Evolutionary conservation across 2,797 vertebrate genomes (phyloP), one percentile per base, ranked within the genome.

Genomic region (Hybognathus amarus): DNA sequence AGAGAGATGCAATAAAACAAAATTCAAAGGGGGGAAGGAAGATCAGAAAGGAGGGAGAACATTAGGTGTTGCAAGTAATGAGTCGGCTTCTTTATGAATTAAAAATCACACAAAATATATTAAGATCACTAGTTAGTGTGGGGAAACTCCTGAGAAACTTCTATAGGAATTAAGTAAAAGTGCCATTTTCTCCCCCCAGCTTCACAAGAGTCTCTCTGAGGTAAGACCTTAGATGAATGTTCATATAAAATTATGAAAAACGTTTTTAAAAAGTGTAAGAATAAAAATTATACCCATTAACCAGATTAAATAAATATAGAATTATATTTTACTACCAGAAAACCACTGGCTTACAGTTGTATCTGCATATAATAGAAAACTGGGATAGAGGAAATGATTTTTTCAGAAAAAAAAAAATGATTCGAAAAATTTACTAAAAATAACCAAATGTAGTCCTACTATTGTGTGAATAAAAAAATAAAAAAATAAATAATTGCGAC

Each of bases 11-110:
- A 87, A 66, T 83, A 87, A 87, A 80, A 85, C 5, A 87, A 86
- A 89, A 91, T 90, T 82, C 86, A 89, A 79, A 83, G 45, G 61
- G 87, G 45, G 81, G 89, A 87, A 82, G 90, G 89, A 87, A 82
- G 90, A 85, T 86, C 71, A 81, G 83, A 85, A 80, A 18, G 50
- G 63, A 33, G 42, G 70, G 68, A 82, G 82, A 85, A 79, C 61
- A 76, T 27, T 82, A 69, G 17, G 24, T 77, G 73, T 5, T 85
- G 88, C n/a, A 9, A 64, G 20, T 59, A 67, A 82, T 20, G 33
- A 69, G 24, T 45, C 6, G 6, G 45, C 17, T 42, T 67, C n/a
- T 76, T 76, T 66, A n/a, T 56, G 61, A 67, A 42, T 67, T n/a
- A 33, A 38, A 45, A 56, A 70, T 45, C 54, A 30, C n/a, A 33